Percentiles rank a stretch among this genome's conserved stretches.
phyloP scores from a whole-genome alignment of 53 echinoderm and acorn worm species.

The Stichopus horrens region DNA sequence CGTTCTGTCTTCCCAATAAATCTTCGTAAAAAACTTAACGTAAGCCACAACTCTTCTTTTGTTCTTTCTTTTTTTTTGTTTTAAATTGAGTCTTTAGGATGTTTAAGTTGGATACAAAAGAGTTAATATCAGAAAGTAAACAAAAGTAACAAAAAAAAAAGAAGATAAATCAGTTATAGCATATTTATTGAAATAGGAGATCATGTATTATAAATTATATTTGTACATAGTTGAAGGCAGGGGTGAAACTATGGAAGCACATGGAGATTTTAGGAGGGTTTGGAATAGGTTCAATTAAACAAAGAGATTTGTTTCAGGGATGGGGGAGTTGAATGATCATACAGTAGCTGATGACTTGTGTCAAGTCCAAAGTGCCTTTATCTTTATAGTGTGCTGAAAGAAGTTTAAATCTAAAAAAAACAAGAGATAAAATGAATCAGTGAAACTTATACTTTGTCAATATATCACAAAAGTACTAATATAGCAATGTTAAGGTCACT shows the following conservation, averaged over 20 bases:
- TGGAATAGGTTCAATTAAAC: background rate
- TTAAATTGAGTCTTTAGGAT: conserved; percentile 35
- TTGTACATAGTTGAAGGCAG: background rate
- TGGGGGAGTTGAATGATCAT: background rate
- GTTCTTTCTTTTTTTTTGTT: background rate
- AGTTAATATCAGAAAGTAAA: background rate
- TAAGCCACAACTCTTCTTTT: background rate
- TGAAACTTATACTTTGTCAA: background rate
- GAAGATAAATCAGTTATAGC: background rate
- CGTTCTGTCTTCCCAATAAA: too few species aligned
- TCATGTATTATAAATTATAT: background rate
- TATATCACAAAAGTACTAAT: too few species aligned
- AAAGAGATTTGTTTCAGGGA: too few species aligned
- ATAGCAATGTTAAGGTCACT: too few species aligned
- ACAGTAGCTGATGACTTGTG: background rate
- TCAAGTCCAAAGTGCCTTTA: conserved; percentile 31
- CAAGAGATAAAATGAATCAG: background rate
- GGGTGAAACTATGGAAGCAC: background rate
- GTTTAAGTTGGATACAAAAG: background rate
- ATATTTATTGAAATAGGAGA: conserved; percentile 28
- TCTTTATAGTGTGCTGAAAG: conserved; percentile 26
- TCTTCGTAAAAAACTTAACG: background rate
- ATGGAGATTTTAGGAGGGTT: background rate
- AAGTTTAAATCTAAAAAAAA: background rate
- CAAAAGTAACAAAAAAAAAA: background rate